Evolutionary conservation across 2,888 invertebrate species (phyloP).

Genomic region (Melieria omissa): DNA sequence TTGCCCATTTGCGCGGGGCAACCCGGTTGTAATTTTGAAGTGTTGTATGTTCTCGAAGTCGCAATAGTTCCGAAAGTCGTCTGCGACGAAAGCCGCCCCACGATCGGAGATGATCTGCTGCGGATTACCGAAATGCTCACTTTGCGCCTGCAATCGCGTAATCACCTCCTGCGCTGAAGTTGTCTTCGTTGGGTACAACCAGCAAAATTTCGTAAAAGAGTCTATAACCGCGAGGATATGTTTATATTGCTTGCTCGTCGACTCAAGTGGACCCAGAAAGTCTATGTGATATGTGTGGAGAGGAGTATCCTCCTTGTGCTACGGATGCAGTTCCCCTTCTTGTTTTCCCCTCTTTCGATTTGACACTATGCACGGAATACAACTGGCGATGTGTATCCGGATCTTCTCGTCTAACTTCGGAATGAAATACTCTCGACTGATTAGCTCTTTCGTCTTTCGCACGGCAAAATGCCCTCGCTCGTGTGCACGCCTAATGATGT

Average conservation of each 20-base stretch:
- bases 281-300: constrained; percentile 45
- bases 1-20: constrained; percentile 33
- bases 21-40: constrained; percentile 45
- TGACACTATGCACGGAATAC: constrained; percentile 32
- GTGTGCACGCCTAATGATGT: constrained; percentile 21
- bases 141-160: constrained; percentile 50
- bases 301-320: constrained; percentile 34
- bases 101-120: constrained; percentile 55
- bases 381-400: constrained; percentile 31
- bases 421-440: constrained; percentile 30
- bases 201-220: constrained; percentile 59
- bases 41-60: constrained; percentile 47
- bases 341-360: constrained; percentile 32
- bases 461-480: constrained; percentile 32
- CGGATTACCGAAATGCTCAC: constrained; percentile 59
- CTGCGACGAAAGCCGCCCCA: constrained; percentile 53
- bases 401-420: constrained; percentile 40
- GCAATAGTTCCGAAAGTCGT: constrained; percentile 57
- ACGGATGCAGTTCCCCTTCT: constrained; percentile 34
- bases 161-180: constrained; percentile 54
- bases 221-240: constrained; percentile 59
- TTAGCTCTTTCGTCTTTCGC: constrained; percentile 36
- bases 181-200: constrained; percentile 57
- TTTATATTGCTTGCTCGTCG: constrained; percentile 47
- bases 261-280: constrained; percentile 57